Evolutionary conservation across 2,888 invertebrate species (phyloP), one percentile per base, ranked within the genome.

Genomic region (Clusia tigrina): DNA sequence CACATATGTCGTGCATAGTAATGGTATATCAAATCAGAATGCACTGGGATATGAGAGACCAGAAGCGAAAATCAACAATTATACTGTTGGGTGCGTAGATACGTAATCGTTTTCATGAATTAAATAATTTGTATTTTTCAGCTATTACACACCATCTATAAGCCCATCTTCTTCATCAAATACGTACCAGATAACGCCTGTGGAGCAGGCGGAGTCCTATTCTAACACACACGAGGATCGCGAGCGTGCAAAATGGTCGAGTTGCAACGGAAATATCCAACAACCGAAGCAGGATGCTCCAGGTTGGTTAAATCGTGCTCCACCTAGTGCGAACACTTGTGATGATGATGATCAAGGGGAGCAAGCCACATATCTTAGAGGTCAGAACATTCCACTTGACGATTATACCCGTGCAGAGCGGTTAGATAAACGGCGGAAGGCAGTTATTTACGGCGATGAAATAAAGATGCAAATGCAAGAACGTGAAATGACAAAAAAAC

Each of bases 401-500:
- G 90, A 92, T 1, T 88, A 89, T 69, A 89, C 92, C 59, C 85
- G 92, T 71, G 91, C 91, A 9, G 94, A 96, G 81, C 86, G 94
- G 69, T 94, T 95, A 84, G 87, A 89, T 64, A 91, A 90, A 81
- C 87, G 94, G 24, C 89, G 93, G 67, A 91, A 92, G 82, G 95
- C 95, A 0, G 82, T 94, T 66, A 94, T 94, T 79, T 89, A 95
- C 70, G 96, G 96, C 83, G 90, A 91, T 65, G 94, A 92, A 15
- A 93, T 95, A 72, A 87, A 92, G 71, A 89, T 90, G 78, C 95
- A 96, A 81, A 85, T 96, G 58, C 91, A 93, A 78, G 95, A 95
- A 77, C 88, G 91, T 52, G 93, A 95, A 75, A 86, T 88, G 73
- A 86, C 87, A 58, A 87, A 91, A 15, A 89, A 89, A 73, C 90